Percentiles rank a stretch among this genome's conserved stretches.
Conservation (phyloP, 2,113 vertebrate genomes). For the Trinectes maculatus region DNA sequence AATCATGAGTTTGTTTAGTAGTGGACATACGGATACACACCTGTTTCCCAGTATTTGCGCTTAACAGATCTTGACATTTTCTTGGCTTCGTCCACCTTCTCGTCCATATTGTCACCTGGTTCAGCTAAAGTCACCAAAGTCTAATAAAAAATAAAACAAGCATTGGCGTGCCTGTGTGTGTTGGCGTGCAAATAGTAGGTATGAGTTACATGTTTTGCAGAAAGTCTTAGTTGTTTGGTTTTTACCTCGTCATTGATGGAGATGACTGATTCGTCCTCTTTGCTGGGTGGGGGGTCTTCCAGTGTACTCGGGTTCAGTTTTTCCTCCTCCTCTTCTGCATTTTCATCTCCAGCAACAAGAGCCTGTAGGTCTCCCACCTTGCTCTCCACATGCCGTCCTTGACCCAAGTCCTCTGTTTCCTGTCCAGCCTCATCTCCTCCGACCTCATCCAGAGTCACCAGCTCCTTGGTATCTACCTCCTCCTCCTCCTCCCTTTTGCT, state of each 20-base stretch:
- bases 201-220: no score
- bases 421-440: no score
- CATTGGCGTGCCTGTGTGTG: no score
- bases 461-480: conserved; percentile 44
- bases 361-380: conserved; percentile 58
- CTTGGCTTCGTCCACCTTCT: conserved; percentile 15
- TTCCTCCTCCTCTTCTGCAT: conserved; percentile 45
- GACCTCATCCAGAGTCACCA: conserved; percentile 78
- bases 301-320: not conserved
- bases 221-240: no score
- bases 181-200: no score
- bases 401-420: not conserved
- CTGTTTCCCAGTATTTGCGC: not conserved
- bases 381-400: conserved; percentile 17
- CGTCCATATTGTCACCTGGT: conserved; percentile 81
- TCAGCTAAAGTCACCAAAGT: conserved; percentile 85
- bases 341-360: conserved; percentile 58
- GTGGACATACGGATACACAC: not conserved
- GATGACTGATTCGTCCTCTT: conserved; percentile 51
- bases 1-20: no score
- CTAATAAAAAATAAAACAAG: conserved; percentile 28
- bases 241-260: conserved; percentile 68
- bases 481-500: not conserved
- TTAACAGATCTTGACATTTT: not conserved
- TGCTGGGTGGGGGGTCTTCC: conserved; percentile 14